phyloP scores from a whole-genome alignment of 2,797 vertebrate species.

The Rousettus madagascariensis region DNA sequence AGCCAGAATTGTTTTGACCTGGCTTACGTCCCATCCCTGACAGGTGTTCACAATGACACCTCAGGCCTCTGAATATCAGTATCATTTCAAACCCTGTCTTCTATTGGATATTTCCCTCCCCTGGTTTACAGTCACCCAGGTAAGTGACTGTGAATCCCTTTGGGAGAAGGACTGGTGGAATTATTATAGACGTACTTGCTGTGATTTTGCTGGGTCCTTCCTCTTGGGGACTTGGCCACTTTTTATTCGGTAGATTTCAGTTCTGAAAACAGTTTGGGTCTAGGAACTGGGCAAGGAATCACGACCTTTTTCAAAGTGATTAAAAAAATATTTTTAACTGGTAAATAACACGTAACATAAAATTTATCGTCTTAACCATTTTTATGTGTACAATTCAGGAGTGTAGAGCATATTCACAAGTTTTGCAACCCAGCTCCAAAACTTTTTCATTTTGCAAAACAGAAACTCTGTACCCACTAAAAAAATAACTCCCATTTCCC shows the following conservation, averaged over 20 bases:
- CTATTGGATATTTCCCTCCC: background rate
- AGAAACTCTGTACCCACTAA: background rate
- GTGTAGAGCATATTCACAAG: background rate
- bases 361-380: background rate
- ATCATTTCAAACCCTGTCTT: background rate
- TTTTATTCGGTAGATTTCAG: background rate
- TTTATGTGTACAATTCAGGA: background rate
- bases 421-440: background rate
- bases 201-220: background rate
- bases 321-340: background rate
- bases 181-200: background rate
- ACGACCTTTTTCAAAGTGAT: background rate
- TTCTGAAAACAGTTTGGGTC: background rate
- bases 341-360: background rate
- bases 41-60: background rate
- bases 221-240: background rate
- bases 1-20: background rate
- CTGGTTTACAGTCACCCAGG: background rate
- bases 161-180: background rate
- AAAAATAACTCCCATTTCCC: background rate
- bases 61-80: background rate
- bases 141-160: background rate
- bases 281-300: background rate
- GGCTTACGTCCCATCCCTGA: background rate
- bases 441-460: background rate